Conservation (phyloP, 2,888 invertebrate species). For the Lagria hirta region DNA sequence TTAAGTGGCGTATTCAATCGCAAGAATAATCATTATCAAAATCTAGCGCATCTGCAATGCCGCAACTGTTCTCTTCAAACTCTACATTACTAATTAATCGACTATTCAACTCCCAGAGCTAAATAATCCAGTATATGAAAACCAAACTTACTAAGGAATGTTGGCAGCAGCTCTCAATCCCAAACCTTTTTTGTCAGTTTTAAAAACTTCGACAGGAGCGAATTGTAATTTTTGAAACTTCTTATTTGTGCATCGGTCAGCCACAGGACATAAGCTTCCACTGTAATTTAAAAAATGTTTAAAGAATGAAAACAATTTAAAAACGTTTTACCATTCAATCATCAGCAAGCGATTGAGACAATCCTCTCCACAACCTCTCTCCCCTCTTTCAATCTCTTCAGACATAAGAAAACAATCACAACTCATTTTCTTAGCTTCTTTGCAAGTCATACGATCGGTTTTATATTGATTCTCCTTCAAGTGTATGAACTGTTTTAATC, state of each 20-base stretch:
- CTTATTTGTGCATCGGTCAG: slow-evolving; percentile 90
- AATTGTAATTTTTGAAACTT: slow-evolving; percentile 88
- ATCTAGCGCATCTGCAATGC: too few species aligned
- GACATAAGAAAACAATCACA: slow-evolving; percentile 90
- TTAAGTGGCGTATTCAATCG: too few species aligned
- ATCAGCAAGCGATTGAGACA: slow-evolving; percentile 96
- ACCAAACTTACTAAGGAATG: slow-evolving; percentile 66
- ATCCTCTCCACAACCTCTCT: slow-evolving; percentile 90
- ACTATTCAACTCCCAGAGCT: too few species aligned
- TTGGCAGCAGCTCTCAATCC: slow-evolving; percentile 80
- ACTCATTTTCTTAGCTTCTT: slow-evolving; percentile 89
- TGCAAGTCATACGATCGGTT: slow-evolving; percentile 80
- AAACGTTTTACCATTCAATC: slow-evolving; percentile 95
- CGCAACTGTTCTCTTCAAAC: too few species aligned
- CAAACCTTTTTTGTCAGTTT: slow-evolving; percentile 93
- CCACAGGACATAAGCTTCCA: slow-evolving; percentile 86
- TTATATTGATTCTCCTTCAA: slow-evolving; percentile 86
- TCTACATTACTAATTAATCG: neutral
- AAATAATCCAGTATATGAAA: slow-evolving; percentile 1
- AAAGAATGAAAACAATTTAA: slow-evolving; percentile 15
- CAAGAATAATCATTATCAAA: too few species aligned
- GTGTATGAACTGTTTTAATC: slow-evolving; percentile 75
- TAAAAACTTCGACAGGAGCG: slow-evolving; percentile 82
- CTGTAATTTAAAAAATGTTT: slow-evolving; percentile 54
- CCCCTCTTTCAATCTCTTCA: slow-evolving; percentile 82